phyloP scores from a whole-genome alignment of 2,888 invertebrate species.

The Sthenelais limicola region DNA sequence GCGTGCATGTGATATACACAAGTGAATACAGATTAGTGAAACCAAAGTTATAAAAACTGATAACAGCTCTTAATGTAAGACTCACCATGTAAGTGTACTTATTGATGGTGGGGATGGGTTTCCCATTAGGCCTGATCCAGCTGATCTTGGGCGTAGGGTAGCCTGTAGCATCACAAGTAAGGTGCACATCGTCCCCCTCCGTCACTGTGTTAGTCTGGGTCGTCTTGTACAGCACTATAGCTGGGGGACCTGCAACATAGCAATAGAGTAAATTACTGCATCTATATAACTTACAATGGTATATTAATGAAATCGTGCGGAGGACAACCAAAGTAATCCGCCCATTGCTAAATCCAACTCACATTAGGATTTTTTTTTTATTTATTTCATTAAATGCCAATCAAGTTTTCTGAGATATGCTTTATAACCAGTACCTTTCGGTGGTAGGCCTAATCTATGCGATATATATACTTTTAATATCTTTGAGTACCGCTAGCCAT shows the following conservation, averaged over 20 bases:
- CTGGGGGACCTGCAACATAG: slow-evolving; percentile 63
- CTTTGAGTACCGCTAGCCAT: no score
- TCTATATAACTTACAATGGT: not conserved
- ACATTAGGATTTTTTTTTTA: no score
- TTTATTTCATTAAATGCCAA: no score
- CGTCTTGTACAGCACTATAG: slow-evolving; percentile 58
- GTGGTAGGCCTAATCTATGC: no score
- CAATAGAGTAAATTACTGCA: not conserved
- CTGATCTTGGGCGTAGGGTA: slow-evolving; percentile 70
- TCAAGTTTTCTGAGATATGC: no score
- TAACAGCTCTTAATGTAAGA: no score
- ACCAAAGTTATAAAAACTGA: no score
- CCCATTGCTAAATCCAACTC: no score
- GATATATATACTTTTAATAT: no score
- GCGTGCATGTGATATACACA: no score
- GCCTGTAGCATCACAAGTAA: slow-evolving; percentile 66
- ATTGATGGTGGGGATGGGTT: slow-evolving; percentile 56
- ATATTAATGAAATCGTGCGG: not conserved
- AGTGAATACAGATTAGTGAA: no score
- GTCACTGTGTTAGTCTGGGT: slow-evolving; percentile 60
- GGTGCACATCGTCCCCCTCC: slow-evolving; percentile 55
- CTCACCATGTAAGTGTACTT: slow-evolving; percentile 45
- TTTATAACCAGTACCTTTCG: no score
- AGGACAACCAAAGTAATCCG: not conserved
- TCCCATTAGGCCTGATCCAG: slow-evolving; percentile 69